Conservation (phyloP, 37 sponge, comb jelly and placozoan genomes). For the Halisarca cf. caerulea region DNA sequence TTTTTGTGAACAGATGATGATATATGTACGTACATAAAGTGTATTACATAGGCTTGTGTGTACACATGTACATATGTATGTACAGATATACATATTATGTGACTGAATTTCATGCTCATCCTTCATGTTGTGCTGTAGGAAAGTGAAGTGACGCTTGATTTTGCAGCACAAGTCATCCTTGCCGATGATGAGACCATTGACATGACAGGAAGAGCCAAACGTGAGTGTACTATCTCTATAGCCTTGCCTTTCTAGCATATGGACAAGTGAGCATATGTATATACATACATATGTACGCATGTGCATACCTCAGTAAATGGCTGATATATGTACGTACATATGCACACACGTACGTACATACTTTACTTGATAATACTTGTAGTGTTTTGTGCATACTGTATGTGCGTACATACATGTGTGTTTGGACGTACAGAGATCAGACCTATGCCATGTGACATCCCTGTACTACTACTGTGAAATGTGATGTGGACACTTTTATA, state of each 20-base stretch:
- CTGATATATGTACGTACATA: background rate
- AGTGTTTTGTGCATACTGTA: background rate
- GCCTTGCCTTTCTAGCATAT: no score
- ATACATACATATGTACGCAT: no score
- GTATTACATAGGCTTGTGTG: background rate
- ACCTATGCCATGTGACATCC: no score
- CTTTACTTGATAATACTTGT: no score
- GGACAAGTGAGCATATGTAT: no score
- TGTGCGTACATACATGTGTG: background rate
- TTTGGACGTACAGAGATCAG: no score
- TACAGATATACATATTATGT: slow-evolving; percentile 8
- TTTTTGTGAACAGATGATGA: background rate
- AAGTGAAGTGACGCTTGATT: slow-evolving; percentile 70
- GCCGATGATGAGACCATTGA: slow-evolving; percentile 64
- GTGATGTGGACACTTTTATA: no score
- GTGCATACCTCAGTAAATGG: background rate
- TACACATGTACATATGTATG: background rate
- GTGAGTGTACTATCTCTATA: background rate
- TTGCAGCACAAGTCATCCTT: slow-evolving; percentile 64
- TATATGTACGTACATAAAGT: background rate
- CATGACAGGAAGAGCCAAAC: slow-evolving; percentile 27
- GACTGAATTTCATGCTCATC: background rate
- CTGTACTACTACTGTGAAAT: no score
- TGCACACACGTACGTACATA: background rate
- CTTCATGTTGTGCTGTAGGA: slow-evolving; percentile 20